These are phyloP conservation scores for Bombyx huttoni DNA, from an alignment of 2,888 invertebrate genomes.

Conservation along the genomic window DNA sequence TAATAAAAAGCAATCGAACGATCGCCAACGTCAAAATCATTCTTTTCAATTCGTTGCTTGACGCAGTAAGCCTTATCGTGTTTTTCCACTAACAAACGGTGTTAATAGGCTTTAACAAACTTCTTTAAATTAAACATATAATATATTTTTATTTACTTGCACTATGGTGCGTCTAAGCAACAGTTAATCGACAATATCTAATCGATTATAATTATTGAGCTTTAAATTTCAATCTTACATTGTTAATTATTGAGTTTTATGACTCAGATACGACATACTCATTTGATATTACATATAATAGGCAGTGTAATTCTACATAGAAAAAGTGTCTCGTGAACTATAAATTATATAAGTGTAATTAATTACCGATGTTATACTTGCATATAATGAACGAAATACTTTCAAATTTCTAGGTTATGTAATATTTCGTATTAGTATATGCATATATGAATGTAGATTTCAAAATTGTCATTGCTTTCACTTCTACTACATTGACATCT, in stretches of 20 bases:
- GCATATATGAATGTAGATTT: no score
- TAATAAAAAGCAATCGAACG: background rate
- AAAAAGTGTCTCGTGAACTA: slow-evolving; percentile 44
- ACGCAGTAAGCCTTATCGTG: background rate
- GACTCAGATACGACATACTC: slow-evolving; percentile 6
- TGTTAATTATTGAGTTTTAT: slow-evolving; percentile 7
- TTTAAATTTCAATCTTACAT: background rate
- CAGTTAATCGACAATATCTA: background rate
- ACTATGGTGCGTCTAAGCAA: background rate
- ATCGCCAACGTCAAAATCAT: background rate
- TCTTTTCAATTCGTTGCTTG: background rate
- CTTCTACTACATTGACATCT: no score
- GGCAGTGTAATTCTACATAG: slow-evolving; percentile 23
- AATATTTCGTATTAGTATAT: background rate
- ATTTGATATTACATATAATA: background rate
- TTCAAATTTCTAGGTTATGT: slow-evolving; percentile 2
- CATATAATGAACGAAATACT: slow-evolving; percentile 26
- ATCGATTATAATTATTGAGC: background rate
- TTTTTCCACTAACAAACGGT: no score
- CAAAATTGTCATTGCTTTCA: no score
- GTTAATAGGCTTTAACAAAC: background rate
- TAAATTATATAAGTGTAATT: slow-evolving; percentile 26
- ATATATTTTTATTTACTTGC: background rate
- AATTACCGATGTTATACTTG: slow-evolving; percentile 29
- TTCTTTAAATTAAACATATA: background rate